Evolutionary conservation across 2,797 vertebrate genomes (phyloP).

Genomic region (Carduelis carduelis): DNA sequence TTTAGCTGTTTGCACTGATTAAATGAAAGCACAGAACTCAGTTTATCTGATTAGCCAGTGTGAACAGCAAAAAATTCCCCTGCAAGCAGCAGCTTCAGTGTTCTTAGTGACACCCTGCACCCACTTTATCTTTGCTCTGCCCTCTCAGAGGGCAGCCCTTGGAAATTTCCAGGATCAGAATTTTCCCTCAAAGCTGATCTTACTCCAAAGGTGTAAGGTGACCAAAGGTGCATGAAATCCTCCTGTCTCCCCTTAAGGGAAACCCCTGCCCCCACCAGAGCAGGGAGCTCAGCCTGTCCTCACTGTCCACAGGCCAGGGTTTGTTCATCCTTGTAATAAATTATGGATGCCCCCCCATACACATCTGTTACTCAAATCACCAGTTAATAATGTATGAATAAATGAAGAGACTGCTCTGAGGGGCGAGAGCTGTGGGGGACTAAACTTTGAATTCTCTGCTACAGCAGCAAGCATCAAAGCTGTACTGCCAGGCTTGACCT

Average conservation of each 20-base stretch:
- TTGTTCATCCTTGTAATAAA: constrained; percentile 26
- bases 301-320: not conserved
- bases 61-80: not conserved
- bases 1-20: not conserved
- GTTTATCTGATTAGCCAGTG: not conserved
- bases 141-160: not conserved
- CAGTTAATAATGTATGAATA: constrained; percentile 68
- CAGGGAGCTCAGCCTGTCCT: not conserved
- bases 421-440: constrained; percentile 19
- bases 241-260: not conserved
- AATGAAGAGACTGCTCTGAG: constrained; percentile 36
- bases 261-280: not conserved
- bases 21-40: not conserved
- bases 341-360: constrained; percentile 42
- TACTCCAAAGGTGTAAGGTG: not conserved
- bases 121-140: not conserved
- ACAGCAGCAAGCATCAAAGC: constrained; percentile 62
- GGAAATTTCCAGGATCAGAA: not conserved
- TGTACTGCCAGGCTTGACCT: not conserved
- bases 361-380: constrained; percentile 62
- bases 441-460: constrained; percentile 51
- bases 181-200: not conserved
- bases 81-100: not conserved
- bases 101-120: not conserved
- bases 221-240: not conserved